These are phyloP conservation scores for Benthosema pterotum DNA, from an alignment of 2,797 vertebrate genomes.

Conservation along the genomic window DNA sequence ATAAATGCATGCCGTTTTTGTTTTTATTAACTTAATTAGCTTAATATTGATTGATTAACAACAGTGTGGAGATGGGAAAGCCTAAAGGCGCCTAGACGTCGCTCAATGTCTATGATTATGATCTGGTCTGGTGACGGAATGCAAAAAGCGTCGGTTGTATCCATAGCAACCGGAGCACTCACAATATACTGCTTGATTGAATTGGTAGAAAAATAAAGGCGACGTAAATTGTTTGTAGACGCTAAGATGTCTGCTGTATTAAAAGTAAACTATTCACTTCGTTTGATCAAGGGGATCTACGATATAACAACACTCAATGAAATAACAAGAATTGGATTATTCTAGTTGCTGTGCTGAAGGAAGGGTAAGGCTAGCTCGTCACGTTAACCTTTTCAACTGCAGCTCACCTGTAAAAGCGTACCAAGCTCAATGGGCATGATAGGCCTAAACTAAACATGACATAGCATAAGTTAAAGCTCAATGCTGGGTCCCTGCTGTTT, in stretches of 20 bases:
- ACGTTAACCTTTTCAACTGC: background rate
- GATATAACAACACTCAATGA: background rate
- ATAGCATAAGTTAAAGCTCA: background rate
- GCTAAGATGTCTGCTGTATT: background rate
- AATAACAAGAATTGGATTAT: background rate
- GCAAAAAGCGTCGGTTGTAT: constrained; percentile 61
- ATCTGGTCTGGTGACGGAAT: constrained; percentile 34
- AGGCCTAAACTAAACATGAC: background rate
- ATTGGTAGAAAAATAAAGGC: constrained; percentile 39
- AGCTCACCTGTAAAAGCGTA: background rate
- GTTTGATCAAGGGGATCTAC: background rate
- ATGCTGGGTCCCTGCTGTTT: background rate
- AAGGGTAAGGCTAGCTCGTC: constrained; percentile 41
- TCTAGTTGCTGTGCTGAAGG: constrained; percentile 6
- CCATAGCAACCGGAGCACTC: constrained; percentile 59
- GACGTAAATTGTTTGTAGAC: constrained; percentile 39
- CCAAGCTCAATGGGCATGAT: background rate
- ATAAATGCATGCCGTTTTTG: no score
- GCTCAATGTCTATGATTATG: constrained; percentile 2
- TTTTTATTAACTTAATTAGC: no score
- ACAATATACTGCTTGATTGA: constrained; percentile 4
- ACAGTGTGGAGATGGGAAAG: no score
- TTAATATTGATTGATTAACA: no score
- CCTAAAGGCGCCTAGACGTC: no score
- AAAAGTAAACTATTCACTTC: constrained; percentile 9